Conservation (phyloP, 30 jellyfish, hydroid and myxozoan species). For the Aurelia aurita region DNA sequence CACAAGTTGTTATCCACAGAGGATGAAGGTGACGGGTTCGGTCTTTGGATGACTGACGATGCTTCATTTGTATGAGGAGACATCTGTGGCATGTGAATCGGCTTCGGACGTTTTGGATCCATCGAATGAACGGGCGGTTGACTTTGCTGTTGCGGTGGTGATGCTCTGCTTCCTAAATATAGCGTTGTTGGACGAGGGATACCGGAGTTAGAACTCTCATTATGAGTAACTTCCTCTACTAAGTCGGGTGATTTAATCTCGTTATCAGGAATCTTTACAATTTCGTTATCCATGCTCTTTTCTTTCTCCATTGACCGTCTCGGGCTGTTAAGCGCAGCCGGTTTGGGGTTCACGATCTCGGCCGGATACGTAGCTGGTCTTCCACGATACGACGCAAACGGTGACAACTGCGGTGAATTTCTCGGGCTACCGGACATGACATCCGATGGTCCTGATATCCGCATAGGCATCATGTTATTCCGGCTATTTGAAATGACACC, state of each 20-base stretch:
- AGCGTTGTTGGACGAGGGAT: slow-evolving; percentile 60
- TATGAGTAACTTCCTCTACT: slow-evolving; percentile 3
- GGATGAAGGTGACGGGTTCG: slow-evolving; percentile 68
- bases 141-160: slow-evolving; percentile 55
- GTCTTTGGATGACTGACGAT: slow-evolving; percentile 70
- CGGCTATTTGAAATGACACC: slow-evolving; percentile 47
- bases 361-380: slow-evolving; percentile 78
- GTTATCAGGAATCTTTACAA: slow-evolving; percentile 10
- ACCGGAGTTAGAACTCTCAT: slow-evolving; percentile 41
- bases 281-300: slow-evolving; percentile 21
- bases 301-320: slow-evolving; percentile 29
- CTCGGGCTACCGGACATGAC: slow-evolving; percentile 64
- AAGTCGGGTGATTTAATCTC: slow-evolving; percentile 5
- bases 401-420: slow-evolving; percentile 66
- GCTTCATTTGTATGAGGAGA: slow-evolving; percentile 59
- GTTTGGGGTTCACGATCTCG: slow-evolving; percentile 54
- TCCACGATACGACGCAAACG: slow-evolving; percentile 67
- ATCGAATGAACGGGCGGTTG: slow-evolving; percentile 29
- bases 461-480: slow-evolving; percentile 16
- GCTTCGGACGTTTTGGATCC: slow-evolving; percentile 54
- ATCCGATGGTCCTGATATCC: slow-evolving; percentile 56
- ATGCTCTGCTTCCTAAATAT: slow-evolving; percentile 52
- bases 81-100: slow-evolving; percentile 36
- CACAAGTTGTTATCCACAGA: slow-evolving; percentile 57
- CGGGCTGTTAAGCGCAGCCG: slow-evolving; percentile 41